phyloP scores from a whole-genome alignment of 2,888 invertebrate species.

The Standfussiana lucernea region DNA sequence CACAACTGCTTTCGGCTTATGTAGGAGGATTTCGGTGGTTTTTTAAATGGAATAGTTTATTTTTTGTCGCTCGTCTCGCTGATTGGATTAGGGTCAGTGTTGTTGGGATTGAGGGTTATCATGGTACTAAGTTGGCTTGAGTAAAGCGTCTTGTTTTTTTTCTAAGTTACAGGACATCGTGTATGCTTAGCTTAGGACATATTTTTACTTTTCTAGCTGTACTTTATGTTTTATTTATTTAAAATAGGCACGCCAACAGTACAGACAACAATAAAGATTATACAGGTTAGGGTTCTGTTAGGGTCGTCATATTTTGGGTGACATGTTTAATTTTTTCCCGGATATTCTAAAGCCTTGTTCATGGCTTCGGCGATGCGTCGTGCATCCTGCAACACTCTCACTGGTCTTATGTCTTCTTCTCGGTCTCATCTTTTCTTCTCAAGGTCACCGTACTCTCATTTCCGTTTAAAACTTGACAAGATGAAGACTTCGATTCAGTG shows the following conservation, averaged over 20 bases:
- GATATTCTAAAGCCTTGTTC: background rate
- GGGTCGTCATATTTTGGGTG: background rate
- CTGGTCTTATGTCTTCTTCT: background rate
- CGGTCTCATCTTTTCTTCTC: background rate
- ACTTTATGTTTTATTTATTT: background rate
- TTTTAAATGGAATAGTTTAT: conserved; percentile 32
- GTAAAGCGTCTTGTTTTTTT: background rate
- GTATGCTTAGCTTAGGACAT: background rate
- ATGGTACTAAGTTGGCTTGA: background rate
- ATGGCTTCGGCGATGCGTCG: background rate
- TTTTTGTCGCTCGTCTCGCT: conserved; percentile 6
- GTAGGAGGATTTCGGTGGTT: conserved; percentile 40
- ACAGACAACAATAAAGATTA: no score
- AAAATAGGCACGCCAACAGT: no score
- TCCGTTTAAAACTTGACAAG: background rate
- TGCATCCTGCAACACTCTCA: background rate
- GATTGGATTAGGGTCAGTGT: conserved; percentile 14
- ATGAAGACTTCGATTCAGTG: background rate
- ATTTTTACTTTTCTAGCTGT: background rate
- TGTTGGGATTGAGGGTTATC: background rate
- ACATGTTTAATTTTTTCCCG: background rate
- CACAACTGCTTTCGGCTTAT: conserved; percentile 72
- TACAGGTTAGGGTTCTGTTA: no score
- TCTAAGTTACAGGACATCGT: background rate
- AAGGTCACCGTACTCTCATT: background rate